phyloP scores from a whole-genome alignment of 2,113 vertebrate species.

The Narcine bancroftii region DNA sequence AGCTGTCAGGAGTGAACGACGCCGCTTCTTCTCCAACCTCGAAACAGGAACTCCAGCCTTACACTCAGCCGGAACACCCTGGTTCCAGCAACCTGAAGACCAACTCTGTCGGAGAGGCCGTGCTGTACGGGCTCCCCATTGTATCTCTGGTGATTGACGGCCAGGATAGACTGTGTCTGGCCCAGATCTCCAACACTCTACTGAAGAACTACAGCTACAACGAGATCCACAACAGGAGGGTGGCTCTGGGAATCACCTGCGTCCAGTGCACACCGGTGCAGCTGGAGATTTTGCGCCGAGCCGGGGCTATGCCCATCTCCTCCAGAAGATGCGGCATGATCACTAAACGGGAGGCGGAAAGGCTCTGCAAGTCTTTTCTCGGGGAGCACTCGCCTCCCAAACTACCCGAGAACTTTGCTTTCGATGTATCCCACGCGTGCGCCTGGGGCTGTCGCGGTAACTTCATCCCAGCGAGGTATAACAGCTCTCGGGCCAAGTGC shows the following conservation, averaged over 20 bases:
- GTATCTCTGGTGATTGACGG: constrained; percentile 88
- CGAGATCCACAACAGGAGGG: constrained; percentile 83
- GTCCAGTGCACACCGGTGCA: constrained; percentile 87
- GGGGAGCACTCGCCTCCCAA: constrained; percentile 78
- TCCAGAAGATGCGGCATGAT: constrained; percentile 86
- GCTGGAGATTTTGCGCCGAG: constrained; percentile 79
- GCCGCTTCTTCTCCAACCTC: constrained; percentile 73
- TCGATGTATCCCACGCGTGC: constrained; percentile 83
- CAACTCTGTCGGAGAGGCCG: constrained; percentile 89
- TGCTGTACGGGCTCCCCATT: constrained; percentile 86
- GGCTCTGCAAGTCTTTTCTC: constrained; percentile 83
- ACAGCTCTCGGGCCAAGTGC: constrained; percentile 85
- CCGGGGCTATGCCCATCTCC: constrained; percentile 84
- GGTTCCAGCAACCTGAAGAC: constrained; percentile 75
- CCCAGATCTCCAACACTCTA: constrained; percentile 85
- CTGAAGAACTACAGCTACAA: constrained; percentile 89
- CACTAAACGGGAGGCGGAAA: constrained; percentile 81
- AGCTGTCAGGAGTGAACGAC: constrained; percentile 76
- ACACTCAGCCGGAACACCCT: constrained; percentile 47
- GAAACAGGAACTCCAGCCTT: constrained; percentile 62
- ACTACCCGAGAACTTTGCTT: constrained; percentile 81
- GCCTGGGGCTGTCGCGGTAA: constrained; percentile 79
- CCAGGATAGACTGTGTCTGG: constrained; percentile 79
- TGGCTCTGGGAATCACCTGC: constrained; percentile 82
- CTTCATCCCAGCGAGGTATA: constrained; percentile 82